phyloP scores from a whole-genome alignment of 1,140 invertebrate species.

The Holotrichia oblita region DNA sequence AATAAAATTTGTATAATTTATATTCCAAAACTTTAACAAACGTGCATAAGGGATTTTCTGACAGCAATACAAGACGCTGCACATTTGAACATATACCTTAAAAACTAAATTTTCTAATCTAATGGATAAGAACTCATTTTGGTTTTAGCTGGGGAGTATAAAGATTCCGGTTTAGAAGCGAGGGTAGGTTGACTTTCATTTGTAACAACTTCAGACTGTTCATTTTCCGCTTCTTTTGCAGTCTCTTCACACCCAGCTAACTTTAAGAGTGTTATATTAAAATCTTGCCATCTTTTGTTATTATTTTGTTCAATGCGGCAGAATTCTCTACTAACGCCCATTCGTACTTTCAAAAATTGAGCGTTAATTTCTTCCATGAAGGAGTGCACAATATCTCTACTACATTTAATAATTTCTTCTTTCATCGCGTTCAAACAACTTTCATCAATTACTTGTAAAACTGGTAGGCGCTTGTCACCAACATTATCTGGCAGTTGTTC shows the following conservation, averaged over 20 bases:
- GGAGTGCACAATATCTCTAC: conserved; percentile 23
- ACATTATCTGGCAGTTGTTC: neutral
- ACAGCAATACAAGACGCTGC: neutral
- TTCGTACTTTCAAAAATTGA: conserved; percentile 41
- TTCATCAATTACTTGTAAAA: conserved; percentile 29
- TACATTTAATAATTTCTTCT: conserved; percentile 34
- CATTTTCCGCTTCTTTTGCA: neutral
- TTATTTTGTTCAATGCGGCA: conserved; percentile 35
- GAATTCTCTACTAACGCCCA: conserved; percentile 41
- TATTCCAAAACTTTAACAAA: neutral
- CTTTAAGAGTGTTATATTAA: conserved; percentile 4
- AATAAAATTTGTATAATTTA: neutral
- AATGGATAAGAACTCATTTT: conserved; percentile 1
- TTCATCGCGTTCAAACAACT: neutral
- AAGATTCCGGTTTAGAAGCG: conserved; percentile 4
- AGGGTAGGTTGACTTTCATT: neutral
- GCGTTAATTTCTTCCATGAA: conserved; percentile 40
- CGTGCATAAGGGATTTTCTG: neutral
- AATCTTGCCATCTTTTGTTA: conserved; percentile 38
- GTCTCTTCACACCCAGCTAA: conserved; percentile 32
- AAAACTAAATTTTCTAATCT: conserved; percentile 31
- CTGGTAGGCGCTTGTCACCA: conserved; percentile 23
- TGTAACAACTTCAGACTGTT: neutral
- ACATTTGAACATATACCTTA: neutral
- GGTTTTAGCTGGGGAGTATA: conserved; percentile 20